Evolutionary conservation across 2,888 invertebrate genomes (phyloP).

Genomic region (Cosmopolites sordidus): DNA sequence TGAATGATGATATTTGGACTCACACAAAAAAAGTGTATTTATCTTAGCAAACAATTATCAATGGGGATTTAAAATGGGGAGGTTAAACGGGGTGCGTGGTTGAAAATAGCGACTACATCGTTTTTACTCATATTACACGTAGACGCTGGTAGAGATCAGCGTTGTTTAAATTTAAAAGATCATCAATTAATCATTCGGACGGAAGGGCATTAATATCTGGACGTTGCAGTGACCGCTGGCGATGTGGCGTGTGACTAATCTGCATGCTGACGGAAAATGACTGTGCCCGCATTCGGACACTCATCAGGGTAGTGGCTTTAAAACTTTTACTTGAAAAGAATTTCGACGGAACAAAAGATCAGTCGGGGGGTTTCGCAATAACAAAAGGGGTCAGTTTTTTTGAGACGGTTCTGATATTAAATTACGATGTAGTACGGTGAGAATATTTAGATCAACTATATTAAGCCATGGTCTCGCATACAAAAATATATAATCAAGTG

Average conservation of each 20-base stretch:
- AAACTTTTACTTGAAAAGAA: not conserved
- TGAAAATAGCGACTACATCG: constrained; percentile 13
- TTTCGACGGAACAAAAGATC: not conserved
- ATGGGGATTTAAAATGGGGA: no score
- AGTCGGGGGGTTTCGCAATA: not conserved
- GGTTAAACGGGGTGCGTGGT: constrained; percentile 21
- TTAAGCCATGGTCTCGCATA: no score
- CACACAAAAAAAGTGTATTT: no score
- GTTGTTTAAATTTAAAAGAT: constrained; percentile 25
- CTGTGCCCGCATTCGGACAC: constrained; percentile 18
- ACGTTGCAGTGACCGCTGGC: constrained; percentile 40
- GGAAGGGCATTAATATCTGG: constrained; percentile 41
- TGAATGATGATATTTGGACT: no score
- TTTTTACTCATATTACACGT: constrained; percentile 25
- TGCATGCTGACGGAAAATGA: constrained; percentile 22
- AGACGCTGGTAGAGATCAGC: constrained; percentile 17
- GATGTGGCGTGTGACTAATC: constrained; percentile 20
- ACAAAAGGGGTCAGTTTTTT: constrained; percentile 1
- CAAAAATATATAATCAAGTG: no score
- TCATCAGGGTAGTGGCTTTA: constrained; percentile 1
- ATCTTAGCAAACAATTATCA: no score
- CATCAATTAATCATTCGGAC: constrained; percentile 40
- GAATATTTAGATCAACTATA: no score
- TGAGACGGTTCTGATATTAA: not conserved
- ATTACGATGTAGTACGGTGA: not conserved